A percentile compares a stretch with the other conserved stretches of the same genome.
phyloP scores from a whole-genome alignment of 53 echinoderm and acorn worm genomes.

The Stichopus horrens region DNA sequence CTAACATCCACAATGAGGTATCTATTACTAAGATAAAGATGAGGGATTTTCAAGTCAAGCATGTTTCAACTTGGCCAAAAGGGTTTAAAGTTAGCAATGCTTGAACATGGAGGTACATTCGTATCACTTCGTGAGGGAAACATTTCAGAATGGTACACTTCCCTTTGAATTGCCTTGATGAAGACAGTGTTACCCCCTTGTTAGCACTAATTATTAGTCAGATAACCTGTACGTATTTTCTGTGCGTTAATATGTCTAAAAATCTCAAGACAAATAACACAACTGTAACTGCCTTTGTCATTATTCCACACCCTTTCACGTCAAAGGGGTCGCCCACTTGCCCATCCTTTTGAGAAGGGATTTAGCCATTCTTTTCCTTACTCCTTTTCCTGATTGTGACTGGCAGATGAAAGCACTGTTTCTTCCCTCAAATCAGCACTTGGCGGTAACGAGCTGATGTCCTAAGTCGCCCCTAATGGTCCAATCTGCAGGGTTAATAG shows the following conservation, averaged over 20 bases:
- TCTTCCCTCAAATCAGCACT: neutral
- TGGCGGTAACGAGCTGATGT: neutral
- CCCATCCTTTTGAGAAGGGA: neutral
- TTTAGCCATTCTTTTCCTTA: neutral
- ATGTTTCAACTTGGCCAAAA: conserved; percentile 39
- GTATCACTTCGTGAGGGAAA: neutral
- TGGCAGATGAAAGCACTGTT: neutral
- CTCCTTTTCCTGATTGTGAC: neutral
- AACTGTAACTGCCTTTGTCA: too few relatives aligned
- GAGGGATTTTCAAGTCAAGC: neutral
- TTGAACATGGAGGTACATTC: neutral
- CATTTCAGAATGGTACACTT: neutral
- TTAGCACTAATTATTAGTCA: neutral
- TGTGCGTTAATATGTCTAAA: too few relatives aligned
- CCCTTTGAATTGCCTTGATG: neutral
- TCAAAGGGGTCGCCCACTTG: neutral
- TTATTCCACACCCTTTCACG: too few relatives aligned
- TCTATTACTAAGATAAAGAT: neutral
- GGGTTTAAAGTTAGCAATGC: neutral
- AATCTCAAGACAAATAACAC: too few relatives aligned
- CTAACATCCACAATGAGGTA: conserved; percentile 12
- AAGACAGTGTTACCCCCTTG: neutral
- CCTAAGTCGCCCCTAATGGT: neutral
- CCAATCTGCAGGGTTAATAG: neutral
- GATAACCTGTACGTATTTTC: neutral